These are phyloP conservation scores for Prinia subflava DNA, from an alignment of 2,113 vertebrate genomes.

Conservation along the genomic window DNA sequence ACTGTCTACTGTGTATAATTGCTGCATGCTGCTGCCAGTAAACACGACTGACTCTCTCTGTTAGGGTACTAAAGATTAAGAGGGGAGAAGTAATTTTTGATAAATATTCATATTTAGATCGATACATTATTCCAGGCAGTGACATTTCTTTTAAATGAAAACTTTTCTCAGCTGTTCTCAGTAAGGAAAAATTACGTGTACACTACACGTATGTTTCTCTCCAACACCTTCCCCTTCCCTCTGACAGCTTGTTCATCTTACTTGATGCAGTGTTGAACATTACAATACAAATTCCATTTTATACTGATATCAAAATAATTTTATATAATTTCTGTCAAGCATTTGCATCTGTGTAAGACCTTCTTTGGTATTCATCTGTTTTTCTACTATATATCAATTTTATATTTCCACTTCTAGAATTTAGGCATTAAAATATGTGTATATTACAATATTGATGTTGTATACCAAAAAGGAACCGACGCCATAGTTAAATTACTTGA, in stretches of 20 bases:
- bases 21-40: neutral
- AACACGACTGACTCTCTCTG: neutral
- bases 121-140: neutral
- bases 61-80: neutral
- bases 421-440: neutral
- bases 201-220: rapidly evolving
- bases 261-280: neutral
- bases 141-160: neutral
- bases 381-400: neutral
- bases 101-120: neutral
- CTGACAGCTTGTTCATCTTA: neutral
- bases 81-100: neutral
- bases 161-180: neutral
- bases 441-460: rapidly evolving
- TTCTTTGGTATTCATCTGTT: neutral
- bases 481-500: neutral
- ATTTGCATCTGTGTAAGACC: neutral
- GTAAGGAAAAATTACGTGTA: neutral
- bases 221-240: neutral
- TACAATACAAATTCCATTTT: neutral
- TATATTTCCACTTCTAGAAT: neutral
- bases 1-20: neutral
- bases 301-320: neutral
- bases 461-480: neutral
- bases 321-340: neutral